Base-by-base conservation (phyloP, 2,113 vertebrate genomes). In the Notiomystis cincta region DNA sequence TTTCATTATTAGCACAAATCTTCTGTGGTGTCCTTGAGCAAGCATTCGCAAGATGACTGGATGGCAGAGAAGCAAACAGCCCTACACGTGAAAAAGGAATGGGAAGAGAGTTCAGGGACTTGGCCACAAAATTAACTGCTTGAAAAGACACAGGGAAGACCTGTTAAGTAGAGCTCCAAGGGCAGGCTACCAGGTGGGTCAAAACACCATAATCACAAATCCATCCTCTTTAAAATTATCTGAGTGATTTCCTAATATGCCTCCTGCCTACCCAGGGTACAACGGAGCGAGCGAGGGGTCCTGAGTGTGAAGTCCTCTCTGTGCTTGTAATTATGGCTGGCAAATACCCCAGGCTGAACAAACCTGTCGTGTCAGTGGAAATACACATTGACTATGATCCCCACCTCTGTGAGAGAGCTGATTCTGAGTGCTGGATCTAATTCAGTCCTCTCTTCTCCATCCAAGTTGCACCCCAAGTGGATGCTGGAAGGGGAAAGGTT, bases 1-100 rank as follows among this genome's bases (percentile, higher is more conserved):
- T 95, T 95, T 96, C 90, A 96, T 96, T 97, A 97, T 96, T 97
- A 95, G 92, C 94, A 96, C 96, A 96, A 95, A 96, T 96, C 96
- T 97, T 95, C 44, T 33, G 1, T 15, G 0, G 81, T 82, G 95
- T 97, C 91, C 93, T 97, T 96, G 95, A 97, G 37, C 81, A 95
- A 96, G 88, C 81, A 75, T 97, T 93, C 31, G 9, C 91, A 62
- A 95, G 90, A 94, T 88, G 94, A 95, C 84, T 87, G 82, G 72
- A 58, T 92, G 95, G 96, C 96, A 95, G 93, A 96, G 95, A 90
- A 87, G 91, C 91, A 93, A 97, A 96, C 78, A 97, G 60, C 96
- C 62, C 89, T 92, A 84, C 88, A 53, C 16, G 9, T 91, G 89
- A 91, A 92, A 95, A 91, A 93, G 75, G 93, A 92, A 96, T 0